Evolutionary conservation across 2,113 vertebrate genomes (phyloP).

Genomic region (Oreocharis arfaki): DNA sequence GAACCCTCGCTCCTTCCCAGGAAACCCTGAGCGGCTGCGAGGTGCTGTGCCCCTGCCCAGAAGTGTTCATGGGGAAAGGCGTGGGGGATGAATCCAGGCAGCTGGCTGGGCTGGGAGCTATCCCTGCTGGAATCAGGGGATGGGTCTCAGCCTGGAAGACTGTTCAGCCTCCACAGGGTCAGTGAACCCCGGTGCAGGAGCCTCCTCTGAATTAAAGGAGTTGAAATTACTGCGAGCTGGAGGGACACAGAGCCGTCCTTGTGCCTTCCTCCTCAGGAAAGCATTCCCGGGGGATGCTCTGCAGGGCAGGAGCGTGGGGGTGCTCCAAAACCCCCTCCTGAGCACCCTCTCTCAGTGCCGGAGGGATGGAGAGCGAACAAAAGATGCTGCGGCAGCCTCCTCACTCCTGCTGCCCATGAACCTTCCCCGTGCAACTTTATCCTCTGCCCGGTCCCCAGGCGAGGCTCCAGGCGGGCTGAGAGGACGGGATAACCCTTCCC

Average conservation of each 20-base stretch:
- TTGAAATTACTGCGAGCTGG: neutral
- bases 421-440: rapidly evolving
- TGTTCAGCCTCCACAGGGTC: rapidly evolving
- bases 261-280: neutral
- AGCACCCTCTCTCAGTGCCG: rapidly evolving
- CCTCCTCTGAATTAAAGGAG: neutral
- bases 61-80: rapidly evolving
- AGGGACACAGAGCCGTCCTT: neutral
- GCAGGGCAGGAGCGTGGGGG: neutral
- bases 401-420: neutral
- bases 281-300: neutral
- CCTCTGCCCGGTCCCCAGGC: neutral
- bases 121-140: neutral
- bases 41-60: neutral
- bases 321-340: neutral
- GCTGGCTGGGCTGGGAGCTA: neutral
- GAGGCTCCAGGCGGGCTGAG: rapidly evolving
- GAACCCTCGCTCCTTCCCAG: rapidly evolving
- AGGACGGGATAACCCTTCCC: neutral
- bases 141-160: neutral
- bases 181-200: no score
- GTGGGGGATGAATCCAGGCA: neutral
- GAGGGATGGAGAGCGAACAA: neutral
- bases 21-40: neutral
- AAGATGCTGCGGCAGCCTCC: neutral